Conservation (phyloP, 2,888 invertebrate genomes). For the Teleiodes luculella region DNA sequence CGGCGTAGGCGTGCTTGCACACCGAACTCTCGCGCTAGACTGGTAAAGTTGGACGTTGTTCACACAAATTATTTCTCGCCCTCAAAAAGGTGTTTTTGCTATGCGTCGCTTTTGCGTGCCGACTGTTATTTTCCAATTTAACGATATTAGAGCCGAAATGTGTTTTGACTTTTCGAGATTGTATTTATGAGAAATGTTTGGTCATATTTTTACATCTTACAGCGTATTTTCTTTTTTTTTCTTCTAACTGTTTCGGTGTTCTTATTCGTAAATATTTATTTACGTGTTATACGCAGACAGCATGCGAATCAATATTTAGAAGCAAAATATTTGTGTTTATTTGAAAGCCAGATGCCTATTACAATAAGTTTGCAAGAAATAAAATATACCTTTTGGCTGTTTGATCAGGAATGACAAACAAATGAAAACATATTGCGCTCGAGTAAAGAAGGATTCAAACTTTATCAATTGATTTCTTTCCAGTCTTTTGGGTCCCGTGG, state of each 20-base stretch:
- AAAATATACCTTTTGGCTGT: neutral
- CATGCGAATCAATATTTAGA: no score
- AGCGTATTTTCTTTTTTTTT: no score
- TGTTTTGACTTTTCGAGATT: neutral
- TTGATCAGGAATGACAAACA: conserved; percentile 37
- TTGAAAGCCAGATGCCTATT: no score
- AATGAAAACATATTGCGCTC: conserved; percentile 57
- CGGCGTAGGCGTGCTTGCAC: conserved; percentile 54
- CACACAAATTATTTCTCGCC: neutral
- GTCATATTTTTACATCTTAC: no score
- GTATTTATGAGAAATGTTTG: neutral
- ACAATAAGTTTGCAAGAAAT: no score
- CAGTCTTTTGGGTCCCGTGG: conserved; percentile 33
- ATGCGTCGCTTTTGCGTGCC: conserved; percentile 19
- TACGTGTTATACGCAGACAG: no score
- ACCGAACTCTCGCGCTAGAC: conserved; percentile 44
- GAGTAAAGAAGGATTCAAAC: conserved; percentile 41
- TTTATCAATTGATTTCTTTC: conserved; percentile 61
- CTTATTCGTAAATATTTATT: no score
- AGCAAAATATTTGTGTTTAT: no score
- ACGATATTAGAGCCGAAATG: neutral
- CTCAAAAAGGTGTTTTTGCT: neutral
- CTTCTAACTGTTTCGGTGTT: no score
- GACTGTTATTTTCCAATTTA: conserved; percentile 3
- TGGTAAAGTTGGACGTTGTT: conserved; percentile 24